Evolutionary conservation across 2,113 vertebrate genomes (phyloP).

Genomic region (Saimiri boliviensis): DNA sequence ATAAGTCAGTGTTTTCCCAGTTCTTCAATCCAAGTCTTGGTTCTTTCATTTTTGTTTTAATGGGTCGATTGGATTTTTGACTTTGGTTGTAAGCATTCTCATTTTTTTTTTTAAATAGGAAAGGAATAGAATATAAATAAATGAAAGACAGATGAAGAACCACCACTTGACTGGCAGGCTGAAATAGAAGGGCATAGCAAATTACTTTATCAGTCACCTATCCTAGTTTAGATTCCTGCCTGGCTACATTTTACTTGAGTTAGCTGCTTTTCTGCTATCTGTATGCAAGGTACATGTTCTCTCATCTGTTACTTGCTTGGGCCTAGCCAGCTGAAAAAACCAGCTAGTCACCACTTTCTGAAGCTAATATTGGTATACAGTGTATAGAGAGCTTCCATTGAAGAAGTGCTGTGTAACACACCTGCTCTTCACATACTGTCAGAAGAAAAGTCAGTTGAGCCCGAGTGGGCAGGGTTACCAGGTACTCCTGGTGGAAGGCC

Average conservation of each 20-base stretch:
- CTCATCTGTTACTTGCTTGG: background rate
- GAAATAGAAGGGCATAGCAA: background rate
- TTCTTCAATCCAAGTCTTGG: background rate
- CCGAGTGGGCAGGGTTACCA: background rate
- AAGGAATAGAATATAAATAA: background rate
- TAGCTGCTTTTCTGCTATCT: background rate
- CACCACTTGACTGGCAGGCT: background rate
- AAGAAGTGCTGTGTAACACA: background rate
- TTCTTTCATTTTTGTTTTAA: background rate
- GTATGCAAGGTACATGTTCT: background rate
- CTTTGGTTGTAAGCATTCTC: background rate
- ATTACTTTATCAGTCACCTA: background rate
- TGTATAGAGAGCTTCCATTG: background rate
- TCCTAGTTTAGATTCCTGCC: background rate
- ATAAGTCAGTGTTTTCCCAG: background rate
- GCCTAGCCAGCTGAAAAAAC: background rate
- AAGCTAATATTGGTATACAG: background rate
- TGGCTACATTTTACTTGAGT: background rate
- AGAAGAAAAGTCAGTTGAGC: background rate
- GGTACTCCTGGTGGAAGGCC: background rate
- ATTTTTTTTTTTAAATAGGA: background rate
- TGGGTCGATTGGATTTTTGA: background rate
- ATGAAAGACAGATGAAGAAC: background rate
- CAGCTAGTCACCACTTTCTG: background rate
- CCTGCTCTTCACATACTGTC: background rate